phyloP scores from a whole-genome alignment of 2,113 vertebrate species.

The Corythaeola cristata region DNA sequence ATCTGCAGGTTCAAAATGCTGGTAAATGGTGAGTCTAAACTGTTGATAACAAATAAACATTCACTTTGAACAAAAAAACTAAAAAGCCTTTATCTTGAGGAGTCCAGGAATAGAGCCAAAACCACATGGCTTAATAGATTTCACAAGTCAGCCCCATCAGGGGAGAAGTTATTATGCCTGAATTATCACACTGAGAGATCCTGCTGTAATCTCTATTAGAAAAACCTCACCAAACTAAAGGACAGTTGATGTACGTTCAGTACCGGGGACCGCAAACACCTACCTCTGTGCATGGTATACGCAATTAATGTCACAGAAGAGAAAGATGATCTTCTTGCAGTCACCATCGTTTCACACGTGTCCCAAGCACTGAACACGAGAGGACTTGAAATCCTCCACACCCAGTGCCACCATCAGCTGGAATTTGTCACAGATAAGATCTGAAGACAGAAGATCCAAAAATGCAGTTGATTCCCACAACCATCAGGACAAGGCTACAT shows the following conservation, averaged over 20 bases:
- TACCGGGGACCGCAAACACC: fast-evolving
- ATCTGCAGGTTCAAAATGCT: constrained; percentile 8
- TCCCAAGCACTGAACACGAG: fast-evolving
- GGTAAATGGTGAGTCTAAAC: neutral
- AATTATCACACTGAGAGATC: neutral
- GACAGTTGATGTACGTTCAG: neutral
- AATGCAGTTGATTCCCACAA: neutral
- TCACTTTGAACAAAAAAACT: neutral
- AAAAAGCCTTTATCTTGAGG: neutral
- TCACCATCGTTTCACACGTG: fast-evolving
- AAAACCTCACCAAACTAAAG: neutral
- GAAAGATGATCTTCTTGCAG: neutral
- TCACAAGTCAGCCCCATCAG: neutral
- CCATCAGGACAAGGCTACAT: neutral
- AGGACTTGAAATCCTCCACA: neutral
- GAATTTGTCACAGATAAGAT: neutral
- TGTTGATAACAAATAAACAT: constrained; percentile 23
- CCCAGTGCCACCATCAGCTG: neutral
- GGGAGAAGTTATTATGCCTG: neutral
- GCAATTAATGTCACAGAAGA: neutral
- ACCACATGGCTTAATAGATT: neutral
- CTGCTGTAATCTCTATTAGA: neutral
- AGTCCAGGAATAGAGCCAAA: constrained; percentile 27
- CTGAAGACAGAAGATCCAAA: neutral
- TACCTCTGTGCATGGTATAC: neutral